Evolutionary conservation across 2,113 vertebrate species (phyloP), one percentile per base, ranked within the genome.

Genomic region (Megaceryle maxima): DNA sequence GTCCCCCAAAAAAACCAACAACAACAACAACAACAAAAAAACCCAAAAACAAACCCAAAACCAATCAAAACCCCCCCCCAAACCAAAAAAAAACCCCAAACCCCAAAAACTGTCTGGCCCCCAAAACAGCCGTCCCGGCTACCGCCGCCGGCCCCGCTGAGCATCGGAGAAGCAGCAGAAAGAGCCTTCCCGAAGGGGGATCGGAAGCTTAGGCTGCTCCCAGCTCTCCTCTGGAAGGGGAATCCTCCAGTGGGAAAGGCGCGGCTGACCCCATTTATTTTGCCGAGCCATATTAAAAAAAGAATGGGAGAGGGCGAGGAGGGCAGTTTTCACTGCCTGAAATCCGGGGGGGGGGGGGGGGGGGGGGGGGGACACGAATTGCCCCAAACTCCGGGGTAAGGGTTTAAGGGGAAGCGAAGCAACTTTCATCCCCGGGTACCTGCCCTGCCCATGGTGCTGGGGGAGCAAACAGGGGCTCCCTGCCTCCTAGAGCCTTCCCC

Each of bases 261-360:
- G 88, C 92, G 90, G 85, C 95, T 96, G 91, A 96, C 63, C 88
- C 92, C 90, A 92, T 97, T 94, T 94, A 94, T 92, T 95, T 88
- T 87, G 91, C 95, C 90, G 81, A 95, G 94, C 46, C 87, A 4
- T 88, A 83, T 91, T 74, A 97, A 95, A 93, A 92, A 96, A 89
- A 96, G 96, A 96, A 95, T 92, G 87, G 95, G 55, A 93, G 83
- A 96, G 94, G 94, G 91, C 39, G 91, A 95, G 55, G 28, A 86
- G 72, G 82, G 85, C 91, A 86, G 80, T 87, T 96, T 95, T 75
- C 90, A 18, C 63, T 77, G 88, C 59, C 68, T 88, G 77, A 85
- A 93, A 96, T 63, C 76, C 68, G 21, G 56, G 64, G 82, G 63
- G 74, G 89, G 57, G 59, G 59, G 78, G 85, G 78, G 85, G n/a